phyloP scores from a whole-genome alignment of 2,888 invertebrate genomes.

The Tenthredo scrophulariae region DNA sequence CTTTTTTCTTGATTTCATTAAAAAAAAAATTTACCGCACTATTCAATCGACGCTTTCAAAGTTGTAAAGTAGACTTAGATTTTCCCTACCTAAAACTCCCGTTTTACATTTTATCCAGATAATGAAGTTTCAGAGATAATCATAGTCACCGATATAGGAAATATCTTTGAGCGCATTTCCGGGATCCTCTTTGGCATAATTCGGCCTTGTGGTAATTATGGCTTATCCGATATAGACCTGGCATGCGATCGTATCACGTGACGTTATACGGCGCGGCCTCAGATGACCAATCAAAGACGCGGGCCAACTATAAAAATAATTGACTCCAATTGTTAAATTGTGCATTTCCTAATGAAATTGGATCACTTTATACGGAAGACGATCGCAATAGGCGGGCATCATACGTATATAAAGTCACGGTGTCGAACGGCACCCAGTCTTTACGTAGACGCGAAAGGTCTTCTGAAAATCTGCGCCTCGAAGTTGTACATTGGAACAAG shows the following conservation, averaged over 20 bases:
- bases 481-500: not conserved
- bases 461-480: not conserved
- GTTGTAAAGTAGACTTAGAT: not conserved
- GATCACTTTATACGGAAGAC: slow-evolving; percentile 61
- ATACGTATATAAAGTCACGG: not conserved
- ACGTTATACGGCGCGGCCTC: slow-evolving; percentile 27
- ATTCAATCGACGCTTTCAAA: not conserved
- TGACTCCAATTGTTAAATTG: slow-evolving; percentile 74
- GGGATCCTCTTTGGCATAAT: not conserved
- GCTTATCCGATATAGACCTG: not conserved
- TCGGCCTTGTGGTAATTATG: not conserved
- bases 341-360: slow-evolving; percentile 72
- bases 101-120: not conserved
- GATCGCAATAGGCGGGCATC: not conserved
- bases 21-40: not conserved
- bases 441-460: not conserved
- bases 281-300: slow-evolving; percentile 46
- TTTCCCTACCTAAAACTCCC: not conserved
- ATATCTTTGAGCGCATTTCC: slow-evolving; percentile 9
- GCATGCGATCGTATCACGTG: slow-evolving; percentile 10
- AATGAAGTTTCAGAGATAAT: not conserved
- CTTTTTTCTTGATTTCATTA: not conserved
- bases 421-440: not conserved
- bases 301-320: slow-evolving; percentile 71
- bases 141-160: not conserved